Evolutionary conservation across 2,797 vertebrate genomes (phyloP), one percentile per base, ranked within the genome.

Genomic region (Cryptoprocta ferox): DNA sequence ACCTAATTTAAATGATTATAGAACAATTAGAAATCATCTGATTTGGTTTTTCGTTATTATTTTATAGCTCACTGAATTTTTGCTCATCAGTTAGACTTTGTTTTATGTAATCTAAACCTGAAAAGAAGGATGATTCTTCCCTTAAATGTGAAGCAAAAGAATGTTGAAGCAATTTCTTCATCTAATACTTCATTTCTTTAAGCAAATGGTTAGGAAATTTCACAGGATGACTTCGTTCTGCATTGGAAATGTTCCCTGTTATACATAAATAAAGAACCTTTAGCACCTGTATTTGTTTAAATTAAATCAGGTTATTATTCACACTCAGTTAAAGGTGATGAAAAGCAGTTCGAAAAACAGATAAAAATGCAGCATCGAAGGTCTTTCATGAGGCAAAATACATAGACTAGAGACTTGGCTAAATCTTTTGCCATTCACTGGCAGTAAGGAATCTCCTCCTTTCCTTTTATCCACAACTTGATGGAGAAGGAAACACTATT

Each of bases 401-500:
- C 98, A 85, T 94, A 97, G 98, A 97, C 95, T 98, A 81, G 97
- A 97, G 98, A 98, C 98, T 98, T 98, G 97, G 98, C 97, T 98
- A 99, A 99, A 98, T 98, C 98, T 98, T 98, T 98, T 98, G 98
- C 98, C 98, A 99, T 99, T 99, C 98, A 99, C 89, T 94, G 98
- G 98, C 97, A 98, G 96, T 97, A 98, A 98, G 98, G 98, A 98
- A 98, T 98, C 98, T 98, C 98, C 99, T 98, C 98, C 98, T 98
- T 98, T 98, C 97, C 98, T 99, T 99, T 99, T 98, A 99, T 99
- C 97, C 97, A 94, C 98, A 98, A 98, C 98, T 98, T 97, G 98
- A 96, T 98, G 98, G 98, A 98, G 98, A 99, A 99, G 98, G 98
- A 99, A 99, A 99, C 98, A 98, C 98, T 99, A 98, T 99, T 99